Base-by-base conservation (phyloP, 2,113 vertebrate genomes). In the Cranoglanis bouderius region DNA sequence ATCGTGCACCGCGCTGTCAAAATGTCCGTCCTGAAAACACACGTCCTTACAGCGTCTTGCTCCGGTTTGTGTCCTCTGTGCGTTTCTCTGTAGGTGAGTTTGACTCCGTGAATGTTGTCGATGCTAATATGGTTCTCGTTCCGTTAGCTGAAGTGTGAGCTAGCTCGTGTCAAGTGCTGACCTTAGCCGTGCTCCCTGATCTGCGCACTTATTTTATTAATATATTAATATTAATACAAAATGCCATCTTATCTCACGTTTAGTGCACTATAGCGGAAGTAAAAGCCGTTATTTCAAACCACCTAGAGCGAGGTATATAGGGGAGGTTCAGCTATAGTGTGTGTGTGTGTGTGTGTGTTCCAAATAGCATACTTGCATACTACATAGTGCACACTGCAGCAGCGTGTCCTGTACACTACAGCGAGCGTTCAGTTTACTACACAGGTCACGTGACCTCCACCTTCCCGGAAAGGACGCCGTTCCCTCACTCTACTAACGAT, bases 61-160 rank as follows among this genome's bases (percentile, higher is more conserved):
- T 87, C 74, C 5, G 40, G 19, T 18, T 59, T 83, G 70, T 40
- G 13, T n/a, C 2, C 12, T 26, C 19, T 57, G 38, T 24, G n/a
- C 2, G 26, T 18, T 12, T 53, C n/a, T 59, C 53, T 57, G 9
- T 88, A 89, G 90, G 90, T 89, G 32, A 18, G 90, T 89, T 1
- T 19, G n/a, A 70, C 3, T 65, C 14, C 24, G 75, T 3, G 51
- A 19, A 24, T 18, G 72, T 8, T 40, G 7, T 1, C 2, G 4
- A 24, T 59, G 32, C 16, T 24, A 0, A 21, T 13, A 1, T 32
- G 6, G 0, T 21, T 46, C 32, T 82, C 9, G 1, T 78, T 10
- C 0, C 5, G 26, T 40, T 26, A 4, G 26, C 19, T 21, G 9
- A 29, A 7, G 40, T 21, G 3, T 70, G 29, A n/a, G 29, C 18